Base-by-base conservation (phyloP, 2,113 vertebrate species). In the Polyodon spathula region DNA sequence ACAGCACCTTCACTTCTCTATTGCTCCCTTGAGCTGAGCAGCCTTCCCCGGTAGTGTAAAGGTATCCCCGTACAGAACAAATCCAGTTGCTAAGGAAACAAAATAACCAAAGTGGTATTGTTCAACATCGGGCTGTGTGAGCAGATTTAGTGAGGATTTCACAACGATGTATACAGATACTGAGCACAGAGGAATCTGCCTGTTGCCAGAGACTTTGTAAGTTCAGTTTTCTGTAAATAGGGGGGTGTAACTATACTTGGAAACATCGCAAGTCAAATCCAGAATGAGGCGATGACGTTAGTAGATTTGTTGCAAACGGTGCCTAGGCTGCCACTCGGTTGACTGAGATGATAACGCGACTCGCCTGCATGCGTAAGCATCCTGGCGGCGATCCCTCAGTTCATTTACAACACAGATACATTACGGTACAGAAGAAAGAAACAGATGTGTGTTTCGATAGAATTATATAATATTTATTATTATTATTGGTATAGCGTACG, bases 281-380 rank as follows among this genome's bases (percentile, higher is more conserved):
- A 84, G 76, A 81, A n/a, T n/a, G n/a, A 90, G 84, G 75, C 88
- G 81, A 79, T 93, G 93, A 95, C 93, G 91, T 89, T 82, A 87
- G 84, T 66, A 78, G 83, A 83, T 85, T 84, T 82, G 84, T 82
- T 86, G 84, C 86, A 88, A 84, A 79, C 79, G 71, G 80, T 76
- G 80, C 83, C 86, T 81, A 73, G 81, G 83, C 85, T 79, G 80
- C 81, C 74, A 80, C 78, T 80, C 83, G 83, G 73, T 78, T 82
- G 86, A 81, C 73, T 83, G 83, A 84, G 84, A 81, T 84, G 81
- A 85, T 83, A 84, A 87, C 82, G 66, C 62, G 77, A 79, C 69
- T n/a, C n/a, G n/a, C n/a, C n/a, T n/a, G n/a, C n/a, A n/a, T n/a
- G n/a, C n/a, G n/a, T n/a, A n/a, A n/a, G n/a, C n/a, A n/a, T n/a